Conservation (phyloP, 2,888 invertebrate species). For the Neoitamus cyanurus region DNA sequence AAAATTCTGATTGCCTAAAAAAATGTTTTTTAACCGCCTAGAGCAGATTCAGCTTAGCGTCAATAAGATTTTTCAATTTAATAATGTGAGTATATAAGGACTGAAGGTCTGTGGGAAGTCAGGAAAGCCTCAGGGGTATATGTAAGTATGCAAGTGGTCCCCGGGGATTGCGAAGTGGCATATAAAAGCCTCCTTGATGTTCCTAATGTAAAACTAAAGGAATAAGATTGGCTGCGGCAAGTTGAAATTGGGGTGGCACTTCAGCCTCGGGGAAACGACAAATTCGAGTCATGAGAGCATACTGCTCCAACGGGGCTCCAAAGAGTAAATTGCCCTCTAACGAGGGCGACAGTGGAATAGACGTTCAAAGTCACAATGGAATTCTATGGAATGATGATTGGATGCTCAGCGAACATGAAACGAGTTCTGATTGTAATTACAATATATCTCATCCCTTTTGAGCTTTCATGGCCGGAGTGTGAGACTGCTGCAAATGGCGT, state of each 20-base stretch:
- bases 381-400: not conserved
- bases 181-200: not conserved
- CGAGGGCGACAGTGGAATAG: slow-evolving; percentile 1
- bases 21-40: not conserved
- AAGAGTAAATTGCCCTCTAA: not conserved
- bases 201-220: not conserved
- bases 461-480: not conserved
- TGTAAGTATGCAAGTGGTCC: not conserved
- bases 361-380: not conserved
- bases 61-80: not conserved
- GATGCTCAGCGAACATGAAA: not conserved
- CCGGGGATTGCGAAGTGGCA: not conserved
- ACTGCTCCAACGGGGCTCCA: not conserved
- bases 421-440: not conserved
- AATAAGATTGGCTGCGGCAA: not conserved
- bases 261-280: not conserved
- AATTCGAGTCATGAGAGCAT: not conserved
- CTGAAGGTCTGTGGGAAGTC: not conserved
- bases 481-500: not conserved
- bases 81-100: not conserved
- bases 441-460: not conserved
- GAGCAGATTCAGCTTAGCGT: not conserved
- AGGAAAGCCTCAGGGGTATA: not conserved
- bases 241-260: not conserved
- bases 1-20: not conserved